Evolutionary conservation across 2,797 vertebrate species (phyloP).

Genomic region (Tadarida brasiliensis): DNA sequence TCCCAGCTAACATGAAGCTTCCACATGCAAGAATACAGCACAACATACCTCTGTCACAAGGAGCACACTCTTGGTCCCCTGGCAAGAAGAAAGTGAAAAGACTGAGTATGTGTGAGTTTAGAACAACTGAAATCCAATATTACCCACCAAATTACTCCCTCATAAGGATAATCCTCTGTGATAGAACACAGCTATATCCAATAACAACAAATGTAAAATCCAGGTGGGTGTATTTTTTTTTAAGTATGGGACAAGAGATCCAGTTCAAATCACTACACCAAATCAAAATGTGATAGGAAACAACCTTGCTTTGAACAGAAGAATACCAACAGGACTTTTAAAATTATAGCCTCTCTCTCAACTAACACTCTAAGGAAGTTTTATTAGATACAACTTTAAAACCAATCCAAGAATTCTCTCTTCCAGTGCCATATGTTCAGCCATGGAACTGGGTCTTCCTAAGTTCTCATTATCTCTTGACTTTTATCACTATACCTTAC

Average conservation of each 20-base stretch:
- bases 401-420: not conserved
- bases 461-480: not conserved
- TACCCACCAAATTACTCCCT: slow-evolving; percentile 60
- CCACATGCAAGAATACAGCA: not conserved
- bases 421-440: not conserved
- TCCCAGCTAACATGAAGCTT: not conserved
- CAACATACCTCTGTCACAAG: slow-evolving; percentile 61
- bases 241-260: not conserved
- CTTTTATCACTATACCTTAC: not conserved
- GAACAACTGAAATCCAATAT: slow-evolving; percentile 46
- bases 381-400: not conserved
- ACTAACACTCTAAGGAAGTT: not conserved
- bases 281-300: not conserved
- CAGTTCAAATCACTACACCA: not conserved
- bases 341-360: slow-evolving; percentile 22
- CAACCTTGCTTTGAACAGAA: slow-evolving; percentile 1
- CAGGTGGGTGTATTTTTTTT: not conserved
- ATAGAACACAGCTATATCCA: not conserved
- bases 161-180: slow-evolving; percentile 50
- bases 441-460: not conserved
- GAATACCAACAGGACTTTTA: not conserved
- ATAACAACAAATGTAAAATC: slow-evolving; percentile 52
- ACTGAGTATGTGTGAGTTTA: not conserved
- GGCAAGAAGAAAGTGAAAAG: slow-evolving; percentile 55
- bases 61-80: not conserved